A percentile compares a stretch with the other conserved stretches of the same genome.
phyloP scores from a whole-genome alignment of 2,797 vertebrate species.

The Leucoraja ocellata region DNA sequence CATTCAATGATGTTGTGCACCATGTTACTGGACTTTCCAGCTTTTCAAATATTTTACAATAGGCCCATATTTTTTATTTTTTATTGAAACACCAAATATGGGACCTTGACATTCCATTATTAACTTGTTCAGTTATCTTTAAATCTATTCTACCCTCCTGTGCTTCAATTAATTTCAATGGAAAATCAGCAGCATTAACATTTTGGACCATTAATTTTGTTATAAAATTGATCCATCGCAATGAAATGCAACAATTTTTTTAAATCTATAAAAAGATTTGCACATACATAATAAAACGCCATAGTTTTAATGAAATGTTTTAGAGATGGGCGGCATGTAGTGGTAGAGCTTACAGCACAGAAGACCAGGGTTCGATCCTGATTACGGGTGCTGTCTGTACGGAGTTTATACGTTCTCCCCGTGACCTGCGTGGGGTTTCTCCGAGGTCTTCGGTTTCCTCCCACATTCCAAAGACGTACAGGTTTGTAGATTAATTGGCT shows the following conservation, averaged over 20 bases:
- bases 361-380: no score
- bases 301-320: not conserved
- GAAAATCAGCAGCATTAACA: not conserved
- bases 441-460: no score
- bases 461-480: no score
- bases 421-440: no score
- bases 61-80: not conserved
- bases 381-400: no score
- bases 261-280: not conserved
- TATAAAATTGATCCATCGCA: not conserved
- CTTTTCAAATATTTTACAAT: not conserved
- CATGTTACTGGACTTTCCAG: not conserved
- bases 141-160: not conserved
- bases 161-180: not conserved
- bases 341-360: no score
- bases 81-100: not conserved
- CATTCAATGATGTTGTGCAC: no score
- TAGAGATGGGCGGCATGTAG: no score
- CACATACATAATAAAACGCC: not conserved
- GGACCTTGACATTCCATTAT: not conserved
- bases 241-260: not conserved
- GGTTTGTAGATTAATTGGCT: no score
- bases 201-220: not conserved
- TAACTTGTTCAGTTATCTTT: not conserved
- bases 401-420: no score